These are phyloP conservation scores for Alsophila aescularia DNA, from an alignment of 2,888 invertebrate species.

Conservation along the genomic window DNA sequence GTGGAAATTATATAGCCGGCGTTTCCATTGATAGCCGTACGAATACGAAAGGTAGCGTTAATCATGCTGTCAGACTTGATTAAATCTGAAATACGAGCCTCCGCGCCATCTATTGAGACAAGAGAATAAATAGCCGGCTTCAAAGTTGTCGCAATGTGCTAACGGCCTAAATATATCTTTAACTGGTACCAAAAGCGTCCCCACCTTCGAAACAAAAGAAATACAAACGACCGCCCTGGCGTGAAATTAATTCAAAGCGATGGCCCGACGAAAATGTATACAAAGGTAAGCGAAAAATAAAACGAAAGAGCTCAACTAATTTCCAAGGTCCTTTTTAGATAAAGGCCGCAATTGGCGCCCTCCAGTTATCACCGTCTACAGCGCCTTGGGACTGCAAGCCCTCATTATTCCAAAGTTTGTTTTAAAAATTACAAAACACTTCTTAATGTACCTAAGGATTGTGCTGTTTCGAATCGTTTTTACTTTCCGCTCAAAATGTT, in stretches of 20 bases:
- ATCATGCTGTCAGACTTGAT: slow-evolving; percentile 76
- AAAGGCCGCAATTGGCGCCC: slow-evolving; percentile 64
- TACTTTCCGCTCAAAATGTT: slow-evolving; percentile 39
- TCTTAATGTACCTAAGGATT: slow-evolving; percentile 36
- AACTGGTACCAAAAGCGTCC: slow-evolving; percentile 63
- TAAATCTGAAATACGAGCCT: slow-evolving; percentile 77
- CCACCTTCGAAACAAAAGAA: slow-evolving; percentile 74
- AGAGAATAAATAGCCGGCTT: slow-evolving; percentile 75
- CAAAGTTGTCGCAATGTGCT: slow-evolving; percentile 75
- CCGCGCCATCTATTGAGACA: slow-evolving; percentile 72
- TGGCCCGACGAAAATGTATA: slow-evolving; percentile 73
- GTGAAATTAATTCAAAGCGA: slow-evolving; percentile 79
- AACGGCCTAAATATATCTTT: slow-evolving; percentile 75
- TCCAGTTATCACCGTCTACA: slow-evolving; percentile 57
- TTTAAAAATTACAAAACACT: slow-evolving; percentile 38
- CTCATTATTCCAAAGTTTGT: slow-evolving; percentile 39
- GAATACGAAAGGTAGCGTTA: slow-evolving; percentile 71
- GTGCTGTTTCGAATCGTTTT: slow-evolving; percentile 37
- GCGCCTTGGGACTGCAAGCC: slow-evolving; percentile 36
- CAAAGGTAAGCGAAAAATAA: slow-evolving; percentile 76
- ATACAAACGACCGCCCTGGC: slow-evolving; percentile 72
- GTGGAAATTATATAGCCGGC: slow-evolving; percentile 51
- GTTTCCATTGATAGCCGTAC: slow-evolving; percentile 62
- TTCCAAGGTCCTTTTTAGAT: slow-evolving; percentile 67
- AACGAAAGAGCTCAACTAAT: slow-evolving; percentile 68